Conservation (phyloP, 2,797 vertebrate species). For the Siniperca obscura region DNA sequence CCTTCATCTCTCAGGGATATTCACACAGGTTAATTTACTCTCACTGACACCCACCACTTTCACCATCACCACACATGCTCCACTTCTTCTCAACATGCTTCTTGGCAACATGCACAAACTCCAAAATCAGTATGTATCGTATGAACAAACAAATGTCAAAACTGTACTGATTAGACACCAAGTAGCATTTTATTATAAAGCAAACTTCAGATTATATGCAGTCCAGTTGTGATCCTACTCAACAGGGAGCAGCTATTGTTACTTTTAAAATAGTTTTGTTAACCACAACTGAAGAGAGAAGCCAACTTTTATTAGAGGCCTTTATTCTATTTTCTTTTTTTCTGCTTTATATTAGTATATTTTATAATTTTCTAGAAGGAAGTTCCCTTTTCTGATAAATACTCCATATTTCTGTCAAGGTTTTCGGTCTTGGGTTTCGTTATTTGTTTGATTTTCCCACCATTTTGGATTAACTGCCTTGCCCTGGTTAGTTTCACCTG, state of each 20-base stretch:
- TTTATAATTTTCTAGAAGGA: neutral
- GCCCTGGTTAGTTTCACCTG: no score
- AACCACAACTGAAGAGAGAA: neutral
- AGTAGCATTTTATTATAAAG: neutral
- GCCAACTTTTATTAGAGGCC: neutral
- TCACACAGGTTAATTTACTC: constrained; percentile 41
- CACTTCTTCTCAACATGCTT: neutral
- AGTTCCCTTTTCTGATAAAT: neutral
- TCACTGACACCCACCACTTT: neutral
- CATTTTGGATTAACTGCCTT: no score
- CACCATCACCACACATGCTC: neutral
- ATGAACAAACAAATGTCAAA: neutral
- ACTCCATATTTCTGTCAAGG: neutral
- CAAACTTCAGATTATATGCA: neutral
- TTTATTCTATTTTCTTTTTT: neutral
- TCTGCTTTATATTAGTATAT: neutral
- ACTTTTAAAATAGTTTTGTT: neutral
- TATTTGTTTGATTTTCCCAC: no score
- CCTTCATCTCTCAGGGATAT: constrained; percentile 30
- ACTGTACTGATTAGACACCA: neutral
- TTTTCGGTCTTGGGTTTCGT: no score
- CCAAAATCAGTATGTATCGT: neutral
- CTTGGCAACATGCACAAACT: neutral
- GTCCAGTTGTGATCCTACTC: neutral
- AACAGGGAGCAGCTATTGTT: neutral